Evolutionary conservation across 2,113 vertebrate genomes (phyloP).

Genomic region (Tetraodon nigroviridis): DNA sequence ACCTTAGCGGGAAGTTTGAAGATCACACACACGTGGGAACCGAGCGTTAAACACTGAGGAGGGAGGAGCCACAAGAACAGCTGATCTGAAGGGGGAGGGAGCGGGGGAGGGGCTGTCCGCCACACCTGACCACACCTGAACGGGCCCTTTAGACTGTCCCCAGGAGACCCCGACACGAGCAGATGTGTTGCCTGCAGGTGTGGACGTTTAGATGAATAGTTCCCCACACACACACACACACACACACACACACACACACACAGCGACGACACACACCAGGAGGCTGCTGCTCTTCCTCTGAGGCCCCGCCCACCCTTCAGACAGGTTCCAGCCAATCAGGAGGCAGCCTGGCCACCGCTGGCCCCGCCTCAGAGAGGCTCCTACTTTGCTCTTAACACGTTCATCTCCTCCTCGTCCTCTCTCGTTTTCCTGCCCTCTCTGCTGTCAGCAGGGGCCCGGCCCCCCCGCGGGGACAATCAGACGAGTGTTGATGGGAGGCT

Average conservation of each 20-base stretch:
- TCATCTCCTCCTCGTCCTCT: constrained; percentile 31
- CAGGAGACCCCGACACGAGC: constrained; percentile 2
- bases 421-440: constrained; percentile 39
- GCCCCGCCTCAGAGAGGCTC: not conserved
- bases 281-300: too few species aligned
- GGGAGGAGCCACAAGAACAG: too few species aligned
- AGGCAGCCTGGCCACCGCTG: not conserved
- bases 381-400: constrained; percentile 18
- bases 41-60: too few species aligned
- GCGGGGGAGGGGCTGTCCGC: not conserved
- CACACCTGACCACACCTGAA: constrained; percentile 11
- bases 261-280: too few species aligned
- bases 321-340: not conserved
- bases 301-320: too few species aligned
- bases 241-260: too few species aligned
- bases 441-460: constrained; percentile 43
- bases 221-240: too few species aligned
- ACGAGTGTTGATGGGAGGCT: constrained; percentile 55
- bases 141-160: not conserved
- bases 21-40: too few species aligned
- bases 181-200: not conserved
- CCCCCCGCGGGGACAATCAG: constrained; percentile 58
- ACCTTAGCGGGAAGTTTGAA: too few species aligned
- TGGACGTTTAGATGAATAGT: too few species aligned
- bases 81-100: too few species aligned